Evolutionary conservation across 2,797 vertebrate genomes (phyloP), one percentile per base, ranked within the genome.

Genomic region (Cercopithecus diana): DNA sequence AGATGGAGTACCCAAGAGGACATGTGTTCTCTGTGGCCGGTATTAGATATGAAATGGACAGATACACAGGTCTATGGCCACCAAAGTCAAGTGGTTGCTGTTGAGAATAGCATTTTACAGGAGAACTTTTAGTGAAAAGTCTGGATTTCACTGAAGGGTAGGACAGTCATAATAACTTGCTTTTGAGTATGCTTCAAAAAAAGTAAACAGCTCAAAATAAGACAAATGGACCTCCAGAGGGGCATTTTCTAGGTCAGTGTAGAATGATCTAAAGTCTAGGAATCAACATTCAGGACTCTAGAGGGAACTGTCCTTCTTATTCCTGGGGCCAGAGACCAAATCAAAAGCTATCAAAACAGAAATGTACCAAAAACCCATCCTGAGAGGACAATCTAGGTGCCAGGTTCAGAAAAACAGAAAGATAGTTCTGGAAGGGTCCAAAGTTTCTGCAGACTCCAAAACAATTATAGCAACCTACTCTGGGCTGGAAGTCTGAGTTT

Each of bases 271-370:
- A 33, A 81, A 76, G 33, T 58, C 41, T 24, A 84, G 45, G n/a
- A 89, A 58, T 84, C 39, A 93, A 22, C 7, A 41, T 87, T 77
- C 43, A 88, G 4, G 33, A 85, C 64, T 85, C n/a, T 50, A 64
- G 36, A 79, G 64, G 28, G 14, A 93, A 64, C n/a, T 83, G 5
- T 20, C 28, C 12, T 90, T 67, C 39, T 90, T 70, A 80, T 55
- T 24, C 48, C n/a, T 45, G 72, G 5, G 52, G 19, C 11, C 11
- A 96, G 33, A 84, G 33, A 93, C n/a, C 10, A 57, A 72, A 7
- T 28, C 45, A 81, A 81, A 97, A 88, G 4, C 39, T 94, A 30
- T 81, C 76, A 77, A 88, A 95, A 85, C 26, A 48, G 24, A 95
- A 93, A 90, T 84, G 33, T 94, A 73, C 15, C 70, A 33, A 75